Percentiles rank a stretch among this genome's conserved stretches.
Evolutionary conservation across 2,113 vertebrate species (phyloP).

Genomic region (Pterocles orientalis): DNA sequence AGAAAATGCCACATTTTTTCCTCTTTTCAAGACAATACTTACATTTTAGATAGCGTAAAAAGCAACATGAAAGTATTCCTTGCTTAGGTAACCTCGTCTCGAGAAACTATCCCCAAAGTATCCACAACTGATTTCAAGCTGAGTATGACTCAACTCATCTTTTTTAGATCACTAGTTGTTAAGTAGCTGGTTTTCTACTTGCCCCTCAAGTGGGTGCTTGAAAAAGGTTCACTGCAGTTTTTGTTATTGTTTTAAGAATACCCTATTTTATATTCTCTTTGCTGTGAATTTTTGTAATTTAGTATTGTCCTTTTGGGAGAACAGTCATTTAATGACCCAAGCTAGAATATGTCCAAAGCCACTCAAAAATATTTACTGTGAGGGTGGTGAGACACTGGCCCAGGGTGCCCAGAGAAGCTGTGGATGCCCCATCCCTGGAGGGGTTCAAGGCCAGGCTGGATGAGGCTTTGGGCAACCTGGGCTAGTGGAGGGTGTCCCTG

Average conservation of each 20-base stretch:
- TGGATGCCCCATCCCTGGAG: no score
- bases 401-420: no score
- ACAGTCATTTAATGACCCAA: background rate
- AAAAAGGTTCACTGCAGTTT: background rate
- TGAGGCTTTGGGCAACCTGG: no score
- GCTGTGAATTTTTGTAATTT: background rate
- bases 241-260: background rate
- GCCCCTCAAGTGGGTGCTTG: background rate
- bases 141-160: background rate
- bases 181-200: background rate
- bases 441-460: no score
- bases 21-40: background rate
- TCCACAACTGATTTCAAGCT: slow-evolving; percentile 1
- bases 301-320: background rate
- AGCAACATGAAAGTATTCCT: background rate
- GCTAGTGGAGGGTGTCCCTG: no score
- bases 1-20: background rate
- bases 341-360: background rate
- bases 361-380: background rate
- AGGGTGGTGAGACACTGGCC: no score
- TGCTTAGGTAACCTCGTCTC: background rate
- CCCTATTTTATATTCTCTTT: background rate
- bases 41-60: background rate
- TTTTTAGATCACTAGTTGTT: slow-evolving; percentile 9
- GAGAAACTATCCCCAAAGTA: background rate